phyloP scores from a whole-genome alignment of 2,888 invertebrate species.

The Drosophila basisetae region DNA sequence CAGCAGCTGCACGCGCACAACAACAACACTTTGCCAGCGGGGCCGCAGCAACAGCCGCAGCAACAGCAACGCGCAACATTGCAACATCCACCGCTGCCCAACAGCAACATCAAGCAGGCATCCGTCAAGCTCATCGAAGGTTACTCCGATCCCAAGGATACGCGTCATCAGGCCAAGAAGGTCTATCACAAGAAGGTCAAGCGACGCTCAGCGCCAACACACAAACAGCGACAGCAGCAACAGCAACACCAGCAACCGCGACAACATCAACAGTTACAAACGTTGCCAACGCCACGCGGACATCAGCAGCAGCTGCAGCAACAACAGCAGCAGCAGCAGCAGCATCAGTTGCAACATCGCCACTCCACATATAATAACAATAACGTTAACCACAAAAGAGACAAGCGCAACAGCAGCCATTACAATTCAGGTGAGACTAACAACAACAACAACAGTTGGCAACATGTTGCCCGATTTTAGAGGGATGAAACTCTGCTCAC shows the following conservation, averaged over 20 bases:
- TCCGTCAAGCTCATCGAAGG: slow-evolving; percentile 85
- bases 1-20: slow-evolving; percentile 63
- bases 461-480: slow-evolving; percentile 1
- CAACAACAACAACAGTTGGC: neutral
- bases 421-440: slow-evolving; percentile 84
- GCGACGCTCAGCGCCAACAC: slow-evolving; percentile 69
- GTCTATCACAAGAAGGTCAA: slow-evolving; percentile 84
- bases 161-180: slow-evolving; percentile 82
- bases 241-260: slow-evolving; percentile 54
- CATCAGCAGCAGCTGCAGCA: slow-evolving; percentile 53
- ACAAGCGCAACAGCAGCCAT: slow-evolving; percentile 82
- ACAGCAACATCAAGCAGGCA: slow-evolving; percentile 83
- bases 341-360: slow-evolving; percentile 53
- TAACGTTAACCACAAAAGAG: slow-evolving; percentile 67
- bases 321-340: slow-evolving; percentile 44
- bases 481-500: neutral
- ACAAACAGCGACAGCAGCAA: slow-evolving; percentile 68
- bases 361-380: slow-evolving; percentile 79
- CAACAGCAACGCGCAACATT: slow-evolving; percentile 69
- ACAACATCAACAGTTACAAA: slow-evolving; percentile 61
- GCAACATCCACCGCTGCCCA: slow-evolving; percentile 78
- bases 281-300: slow-evolving; percentile 63
- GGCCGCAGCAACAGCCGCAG: slow-evolving; percentile 50
- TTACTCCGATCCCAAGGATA: slow-evolving; percentile 85
- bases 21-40: slow-evolving; percentile 68